Evolutionary conservation across 2,888 invertebrate genomes (phyloP).

Genomic region (Pocota personata): DNA sequence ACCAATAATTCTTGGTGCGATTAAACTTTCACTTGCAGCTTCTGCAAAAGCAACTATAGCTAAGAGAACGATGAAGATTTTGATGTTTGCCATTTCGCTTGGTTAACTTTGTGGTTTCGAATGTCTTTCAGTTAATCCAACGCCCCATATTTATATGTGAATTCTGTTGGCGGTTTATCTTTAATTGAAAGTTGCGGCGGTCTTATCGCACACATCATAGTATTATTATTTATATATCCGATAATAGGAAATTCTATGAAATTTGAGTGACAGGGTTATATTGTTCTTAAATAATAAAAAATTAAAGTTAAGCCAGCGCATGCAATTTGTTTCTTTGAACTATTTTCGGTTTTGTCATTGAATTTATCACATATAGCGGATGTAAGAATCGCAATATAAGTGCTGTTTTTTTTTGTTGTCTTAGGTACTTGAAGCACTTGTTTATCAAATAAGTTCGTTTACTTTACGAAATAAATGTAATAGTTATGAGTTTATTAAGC

Average conservation of each 20-base stretch:
- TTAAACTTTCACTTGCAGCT: neutral
- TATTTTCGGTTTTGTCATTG: no score
- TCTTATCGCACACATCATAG: neutral
- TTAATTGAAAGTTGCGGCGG: neutral
- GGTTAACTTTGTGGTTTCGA: neutral
- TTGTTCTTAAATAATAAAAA: no score
- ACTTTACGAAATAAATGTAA: no score
- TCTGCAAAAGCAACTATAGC: neutral
- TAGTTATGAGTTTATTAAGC: no score
- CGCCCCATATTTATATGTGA: neutral
- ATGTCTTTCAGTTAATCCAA: neutral
- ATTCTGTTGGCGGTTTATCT: neutral
- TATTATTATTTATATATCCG: neutral
- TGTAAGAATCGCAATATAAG: no score
- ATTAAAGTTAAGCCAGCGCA: no score
- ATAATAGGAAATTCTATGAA: neutral
- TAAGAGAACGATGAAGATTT: neutral
- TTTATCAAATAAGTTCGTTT: no score
- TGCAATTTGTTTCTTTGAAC: no score
- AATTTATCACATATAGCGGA: no score
- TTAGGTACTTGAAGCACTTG: no score
- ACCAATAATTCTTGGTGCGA: slow-evolving; percentile 32
- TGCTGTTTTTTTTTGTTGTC: no score
- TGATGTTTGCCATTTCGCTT: slow-evolving; percentile 23
- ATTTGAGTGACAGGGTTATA: neutral